A percentile compares a stretch with the other conserved stretches of the same genome.
Evolutionary conservation across 2,888 invertebrate genomes (phyloP).

Genomic region (Pollenia labialis): DNA sequence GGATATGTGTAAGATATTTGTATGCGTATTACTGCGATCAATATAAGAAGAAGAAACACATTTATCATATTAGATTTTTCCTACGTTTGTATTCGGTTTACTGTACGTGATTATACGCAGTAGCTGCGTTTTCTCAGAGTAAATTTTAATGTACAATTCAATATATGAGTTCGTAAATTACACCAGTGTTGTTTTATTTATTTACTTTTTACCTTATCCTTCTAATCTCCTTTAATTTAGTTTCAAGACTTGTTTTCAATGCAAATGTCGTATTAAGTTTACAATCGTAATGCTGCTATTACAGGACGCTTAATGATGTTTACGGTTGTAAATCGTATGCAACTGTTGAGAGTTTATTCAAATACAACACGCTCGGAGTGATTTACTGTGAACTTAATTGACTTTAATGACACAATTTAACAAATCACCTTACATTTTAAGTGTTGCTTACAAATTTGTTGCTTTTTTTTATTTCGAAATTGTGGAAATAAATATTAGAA

Average conservation of each 20-base stretch:
- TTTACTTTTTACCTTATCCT: background rate
- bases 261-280: background rate
- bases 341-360: background rate
- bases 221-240: background rate
- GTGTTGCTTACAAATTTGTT: background rate
- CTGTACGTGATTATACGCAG: background rate
- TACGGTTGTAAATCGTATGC: background rate
- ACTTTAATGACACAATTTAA: background rate
- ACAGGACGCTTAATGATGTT: background rate
- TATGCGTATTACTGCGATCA: background rate
- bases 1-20: background rate
- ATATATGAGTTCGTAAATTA: conserved; percentile 4
- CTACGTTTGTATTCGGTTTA: background rate
- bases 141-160: background rate
- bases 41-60: background rate
- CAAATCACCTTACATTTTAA: no score
- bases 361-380: background rate
- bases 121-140: no score
- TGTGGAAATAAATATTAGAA: no score
- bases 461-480: background rate
- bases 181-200: background rate
- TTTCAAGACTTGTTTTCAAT: background rate
- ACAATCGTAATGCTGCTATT: no score
- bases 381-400: background rate
- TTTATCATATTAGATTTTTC: conserved; percentile 16